These are phyloP conservation scores for Trachops cirrhosus DNA, from an alignment of 2,797 vertebrate genomes.

Conservation along the genomic window DNA sequence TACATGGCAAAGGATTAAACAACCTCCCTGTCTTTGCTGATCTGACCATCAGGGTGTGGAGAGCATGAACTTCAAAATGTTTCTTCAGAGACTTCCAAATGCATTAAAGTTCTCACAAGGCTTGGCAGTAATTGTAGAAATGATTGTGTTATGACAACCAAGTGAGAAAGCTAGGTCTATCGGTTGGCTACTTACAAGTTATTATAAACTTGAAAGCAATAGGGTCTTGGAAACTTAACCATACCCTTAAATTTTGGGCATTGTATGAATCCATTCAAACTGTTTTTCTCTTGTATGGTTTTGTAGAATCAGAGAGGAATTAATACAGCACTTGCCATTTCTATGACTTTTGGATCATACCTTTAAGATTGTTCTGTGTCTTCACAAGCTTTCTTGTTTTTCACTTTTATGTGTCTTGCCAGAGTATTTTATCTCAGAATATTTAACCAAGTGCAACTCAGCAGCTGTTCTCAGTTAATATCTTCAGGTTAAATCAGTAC, in stretches of 20 bases:
- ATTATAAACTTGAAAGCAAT: slow-evolving; percentile 51
- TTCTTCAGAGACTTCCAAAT: slow-evolving; percentile 57
- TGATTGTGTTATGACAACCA: slow-evolving; percentile 60
- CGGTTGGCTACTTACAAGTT: slow-evolving; percentile 20
- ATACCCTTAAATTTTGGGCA: slow-evolving; percentile 15
- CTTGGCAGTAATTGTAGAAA: slow-evolving; percentile 63
- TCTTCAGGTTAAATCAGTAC: slow-evolving; percentile 53
- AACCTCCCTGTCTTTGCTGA: slow-evolving; percentile 21
- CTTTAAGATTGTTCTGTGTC: slow-evolving; percentile 39
- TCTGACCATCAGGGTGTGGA: slow-evolving; percentile 48
- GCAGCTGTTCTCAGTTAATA: slow-evolving; percentile 61
- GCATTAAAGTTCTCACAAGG: slow-evolving; percentile 46
- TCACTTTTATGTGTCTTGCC: slow-evolving; percentile 45
- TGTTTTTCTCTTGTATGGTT: neutral
- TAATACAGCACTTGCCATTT: slow-evolving; percentile 36
- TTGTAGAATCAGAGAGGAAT: slow-evolving; percentile 23
- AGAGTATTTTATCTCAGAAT: slow-evolving; percentile 65
- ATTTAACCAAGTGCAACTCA: slow-evolving; percentile 49
- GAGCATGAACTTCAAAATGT: slow-evolving; percentile 42
- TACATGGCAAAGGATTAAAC: slow-evolving; percentile 29
- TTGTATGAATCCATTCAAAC: neutral
- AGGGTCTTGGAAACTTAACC: neutral
- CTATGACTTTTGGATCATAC: slow-evolving; percentile 43
- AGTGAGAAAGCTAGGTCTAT: slow-evolving; percentile 49
- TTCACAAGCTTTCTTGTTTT: slow-evolving; percentile 57